Evolutionary conservation across 2,888 invertebrate species (phyloP), one percentile per base, ranked within the genome.

Genomic region (Laothoe populi): DNA sequence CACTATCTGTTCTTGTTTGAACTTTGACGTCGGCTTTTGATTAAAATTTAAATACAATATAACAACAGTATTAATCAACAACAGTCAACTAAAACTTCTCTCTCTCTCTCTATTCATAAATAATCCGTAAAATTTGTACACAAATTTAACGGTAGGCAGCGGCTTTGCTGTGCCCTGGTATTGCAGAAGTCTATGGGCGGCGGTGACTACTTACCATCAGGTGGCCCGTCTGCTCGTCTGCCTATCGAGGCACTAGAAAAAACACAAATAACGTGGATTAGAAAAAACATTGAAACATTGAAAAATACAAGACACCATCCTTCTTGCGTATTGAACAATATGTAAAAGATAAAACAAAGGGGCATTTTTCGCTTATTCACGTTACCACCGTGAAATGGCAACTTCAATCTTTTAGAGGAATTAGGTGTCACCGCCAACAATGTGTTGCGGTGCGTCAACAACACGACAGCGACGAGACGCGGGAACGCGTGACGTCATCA

Each of bases 401-500:
- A 81, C 78, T 79, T 77, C 83, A 86, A 86, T 85, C 84, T 86
- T 83, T 81, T 86, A 86, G 83, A 82, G 81, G 75, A 82, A 87
- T 87, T 86, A 86, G 73, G 69, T 70, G 66, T 73, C 68, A 73
- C 72, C 68, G 69, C 73, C 68, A 70, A 72, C 77, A 80, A 75
- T 76, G 74, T 59, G 70, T 49, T 23, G 68, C 66, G 66, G 67
- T 62, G 70, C 66, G 65, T 61, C 60, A 64, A 61, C 64, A 63
- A 63, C 59, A 46, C 61, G 38, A 57, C 48, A 42, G 53, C 53
- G 45, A 31, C 35, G 45, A 24, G 48, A 62, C 38, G 84, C 79
- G 85, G 67, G 78, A 81, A 77, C 70, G 76, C 82, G 83, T 90
- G 88, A 90, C 88, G 82, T 87, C 88, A 90, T 90, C 90, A 86